Evolutionary conservation across 2,797 vertebrate genomes (phyloP).

Genomic region (Acomys russatus): DNA sequence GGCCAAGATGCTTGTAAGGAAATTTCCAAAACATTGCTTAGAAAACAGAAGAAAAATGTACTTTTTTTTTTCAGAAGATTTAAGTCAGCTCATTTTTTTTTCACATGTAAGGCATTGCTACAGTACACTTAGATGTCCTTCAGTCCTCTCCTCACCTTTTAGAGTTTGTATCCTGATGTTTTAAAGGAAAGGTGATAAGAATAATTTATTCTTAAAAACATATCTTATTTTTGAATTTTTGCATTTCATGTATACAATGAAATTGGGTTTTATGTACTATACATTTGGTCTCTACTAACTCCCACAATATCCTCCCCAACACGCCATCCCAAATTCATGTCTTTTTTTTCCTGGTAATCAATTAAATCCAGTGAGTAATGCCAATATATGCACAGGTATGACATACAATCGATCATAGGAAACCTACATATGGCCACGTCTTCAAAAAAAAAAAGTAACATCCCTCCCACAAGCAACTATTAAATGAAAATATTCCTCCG

Average conservation of each 20-base stretch:
- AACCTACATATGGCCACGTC: background rate
- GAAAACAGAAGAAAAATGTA: background rate
- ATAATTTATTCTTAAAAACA: background rate
- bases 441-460: background rate
- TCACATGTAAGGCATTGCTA: background rate
- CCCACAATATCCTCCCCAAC: background rate
- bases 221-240: background rate
- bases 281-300: background rate
- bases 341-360: background rate
- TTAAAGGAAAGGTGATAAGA: background rate
- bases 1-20: background rate
- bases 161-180: background rate
- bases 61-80: background rate
- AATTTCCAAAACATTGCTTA: background rate
- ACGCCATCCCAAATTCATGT: background rate
- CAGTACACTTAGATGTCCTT: background rate
- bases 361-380: background rate
- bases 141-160: background rate
- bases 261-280: background rate
- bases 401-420: background rate
- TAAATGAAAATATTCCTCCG: background rate
- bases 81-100: background rate
- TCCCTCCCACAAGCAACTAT: background rate
- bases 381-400: background rate
- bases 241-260: background rate